phyloP scores from a whole-genome alignment of 2,888 invertebrate species.

The Helobdella robusta region DNA sequence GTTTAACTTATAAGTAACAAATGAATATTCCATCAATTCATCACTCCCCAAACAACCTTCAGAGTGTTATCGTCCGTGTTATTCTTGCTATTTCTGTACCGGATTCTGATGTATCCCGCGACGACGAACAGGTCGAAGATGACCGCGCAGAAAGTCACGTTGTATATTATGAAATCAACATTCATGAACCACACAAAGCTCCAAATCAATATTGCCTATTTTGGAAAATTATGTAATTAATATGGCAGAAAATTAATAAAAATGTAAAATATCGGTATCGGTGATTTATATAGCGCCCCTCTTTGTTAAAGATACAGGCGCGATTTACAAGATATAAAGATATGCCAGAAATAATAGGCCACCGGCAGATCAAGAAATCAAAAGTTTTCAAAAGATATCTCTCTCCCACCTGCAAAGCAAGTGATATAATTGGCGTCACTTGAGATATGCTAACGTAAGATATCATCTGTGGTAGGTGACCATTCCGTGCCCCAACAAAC shows the following conservation, averaged over 20 bases:
- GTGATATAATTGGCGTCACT: conserved; percentile 6
- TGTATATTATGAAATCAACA: conserved; percentile 28
- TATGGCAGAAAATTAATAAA: too few species aligned
- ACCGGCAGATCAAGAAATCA: background rate
- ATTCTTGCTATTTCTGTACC: background rate
- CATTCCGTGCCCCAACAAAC: conserved; percentile 6
- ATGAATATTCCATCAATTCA: too few species aligned
- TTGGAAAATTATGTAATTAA: background rate
- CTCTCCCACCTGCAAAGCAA: conserved; percentile 12
- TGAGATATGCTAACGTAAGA: conserved; percentile 10
- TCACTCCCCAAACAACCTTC: background rate
- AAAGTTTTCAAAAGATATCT: background rate
- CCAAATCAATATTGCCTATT: background rate
- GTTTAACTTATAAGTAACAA: too few species aligned
- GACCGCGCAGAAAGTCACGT: conserved; percentile 26
- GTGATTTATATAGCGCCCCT: too few species aligned
- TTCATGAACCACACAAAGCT: conserved; percentile 21
- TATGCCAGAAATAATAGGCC: too few species aligned
- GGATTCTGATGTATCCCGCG: conserved; percentile 21
- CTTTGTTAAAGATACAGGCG: too few species aligned
- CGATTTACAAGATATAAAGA: background rate
- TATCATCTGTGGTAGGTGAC: conserved; percentile 1
- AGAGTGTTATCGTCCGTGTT: background rate
- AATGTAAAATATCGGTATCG: too few species aligned
- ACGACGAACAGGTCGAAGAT: conserved; percentile 26